A percentile compares a stretch with the other conserved stretches of the same genome.
Conservation (phyloP, 2,797 vertebrate genomes). For the Gobio occitaniae region DNA sequence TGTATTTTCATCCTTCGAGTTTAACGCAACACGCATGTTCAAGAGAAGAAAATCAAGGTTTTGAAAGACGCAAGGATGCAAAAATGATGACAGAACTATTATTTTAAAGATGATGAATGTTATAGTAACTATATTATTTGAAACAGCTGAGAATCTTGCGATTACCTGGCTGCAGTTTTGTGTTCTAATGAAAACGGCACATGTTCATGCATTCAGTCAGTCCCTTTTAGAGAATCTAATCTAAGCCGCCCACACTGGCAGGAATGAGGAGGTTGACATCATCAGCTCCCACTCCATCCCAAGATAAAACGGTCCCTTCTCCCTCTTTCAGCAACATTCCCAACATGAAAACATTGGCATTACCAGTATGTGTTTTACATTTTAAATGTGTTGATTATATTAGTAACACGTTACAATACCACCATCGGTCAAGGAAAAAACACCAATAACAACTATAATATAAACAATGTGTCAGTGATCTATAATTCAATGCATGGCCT, state of each 20-base stretch:
- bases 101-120: not conserved
- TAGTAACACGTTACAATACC: not conserved
- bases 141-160: not conserved
- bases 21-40: not conserved
- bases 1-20: not conserved
- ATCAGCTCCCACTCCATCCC: constrained; percentile 31
- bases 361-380: too few relatives aligned
- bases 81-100: not conserved
- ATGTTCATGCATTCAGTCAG: not conserved
- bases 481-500: not conserved
- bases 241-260: constrained; percentile 24
- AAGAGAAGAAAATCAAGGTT: not conserved
- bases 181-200: not conserved
- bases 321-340: constrained; percentile 35
- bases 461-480: not conserved
- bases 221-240: constrained; percentile 26
- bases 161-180: not conserved
- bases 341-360: constrained; percentile 8
- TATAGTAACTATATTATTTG: not conserved
- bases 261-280: constrained; percentile 43
- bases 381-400: not conserved
- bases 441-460: not conserved
- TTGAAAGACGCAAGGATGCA: not conserved
- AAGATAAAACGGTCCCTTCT: constrained; percentile 32
- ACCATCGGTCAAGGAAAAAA: not conserved